Evolutionary conservation across 1,140 invertebrate species (phyloP).

Genomic region (Papilio polytes): DNA sequence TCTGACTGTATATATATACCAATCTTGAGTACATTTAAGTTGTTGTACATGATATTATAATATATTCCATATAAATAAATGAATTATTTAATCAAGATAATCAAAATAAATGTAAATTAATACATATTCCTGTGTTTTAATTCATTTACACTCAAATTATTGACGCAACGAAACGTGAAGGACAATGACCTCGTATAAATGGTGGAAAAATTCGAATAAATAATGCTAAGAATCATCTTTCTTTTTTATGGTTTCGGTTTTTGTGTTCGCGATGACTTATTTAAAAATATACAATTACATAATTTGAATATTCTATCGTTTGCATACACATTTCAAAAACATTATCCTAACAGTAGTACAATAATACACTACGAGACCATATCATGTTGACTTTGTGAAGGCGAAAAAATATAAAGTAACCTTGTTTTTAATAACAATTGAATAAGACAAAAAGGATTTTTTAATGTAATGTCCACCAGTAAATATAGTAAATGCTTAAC

Average conservation of each 20-base stretch:
- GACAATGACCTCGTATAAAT: neutral
- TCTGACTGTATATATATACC: slow-evolving; percentile 15
- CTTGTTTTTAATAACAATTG: neutral
- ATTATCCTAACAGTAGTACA: too few relatives aligned
- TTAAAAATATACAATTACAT: too few relatives aligned
- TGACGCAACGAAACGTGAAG: neutral
- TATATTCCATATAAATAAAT: slow-evolving; percentile 31
- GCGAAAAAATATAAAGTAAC: neutral
- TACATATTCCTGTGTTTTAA: slow-evolving; percentile 3
- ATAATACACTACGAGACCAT: too few relatives aligned
- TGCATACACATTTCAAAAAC: too few relatives aligned
- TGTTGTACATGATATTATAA: slow-evolving; percentile 33
- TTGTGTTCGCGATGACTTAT: too few relatives aligned
- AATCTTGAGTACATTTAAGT: neutral
- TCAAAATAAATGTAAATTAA: slow-evolving; percentile 1
- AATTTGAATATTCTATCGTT: too few relatives aligned
- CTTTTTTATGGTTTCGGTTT: too few relatives aligned
- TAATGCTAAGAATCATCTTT: too few relatives aligned
- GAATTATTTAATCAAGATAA: neutral
- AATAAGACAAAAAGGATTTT: neutral
- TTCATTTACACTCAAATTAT: neutral
- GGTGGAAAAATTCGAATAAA: neutral
- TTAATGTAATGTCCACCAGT: neutral
- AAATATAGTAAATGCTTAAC: neutral
- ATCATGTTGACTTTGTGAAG: neutral